Base-by-base conservation (phyloP, 2,797 vertebrate species). In the Geotrypetes seraphini region DNA sequence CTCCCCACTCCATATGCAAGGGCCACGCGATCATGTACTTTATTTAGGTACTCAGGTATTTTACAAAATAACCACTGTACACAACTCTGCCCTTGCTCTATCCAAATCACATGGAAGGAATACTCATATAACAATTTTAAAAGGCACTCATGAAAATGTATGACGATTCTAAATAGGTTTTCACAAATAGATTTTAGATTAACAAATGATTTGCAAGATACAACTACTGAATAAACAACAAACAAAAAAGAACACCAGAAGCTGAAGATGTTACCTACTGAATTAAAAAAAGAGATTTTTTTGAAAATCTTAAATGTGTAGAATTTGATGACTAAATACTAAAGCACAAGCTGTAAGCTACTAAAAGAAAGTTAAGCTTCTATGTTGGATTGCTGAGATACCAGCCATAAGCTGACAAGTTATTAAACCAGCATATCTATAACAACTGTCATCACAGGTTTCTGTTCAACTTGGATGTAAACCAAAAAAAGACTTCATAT, bases 391-490 rank as follows among this genome's bases (percentile, higher is more conserved):
- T 88, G 89, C 88, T 60, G 78, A 92, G 90, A 95, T 92, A 92
- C 83, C 85, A 78, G 73, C 87, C 83, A 64, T 95, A 91, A 95
- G 91, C 90, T 92, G 91, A 96, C 92, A 95, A 92, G 94, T 92
- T 93, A 95, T 96, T 94, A 95, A 95, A 92, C 86, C 75, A 60
- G 87, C 85, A 78, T 91, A 89, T 96, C 92, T 92, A 70, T 89
- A 92, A 90, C 90, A 91, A 94, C 92, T 90, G 91, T 89, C 92
- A 90, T 87, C 90, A 94, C 90, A 91, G 88, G 91, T 87, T 92
- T 89, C 93, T 89, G 81, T 84, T 82, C 80, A 83, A 84, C 83
- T 78, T 90, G 90, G 86, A 92, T 80, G 73, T 79, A 86, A 88
- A 95, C 86, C 88, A 92, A 91, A 60, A 57, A 70, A 79, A 69